Evolutionary conservation across 1,140 invertebrate genomes (phyloP).

Genomic region (Portunus trituberculatus): DNA sequence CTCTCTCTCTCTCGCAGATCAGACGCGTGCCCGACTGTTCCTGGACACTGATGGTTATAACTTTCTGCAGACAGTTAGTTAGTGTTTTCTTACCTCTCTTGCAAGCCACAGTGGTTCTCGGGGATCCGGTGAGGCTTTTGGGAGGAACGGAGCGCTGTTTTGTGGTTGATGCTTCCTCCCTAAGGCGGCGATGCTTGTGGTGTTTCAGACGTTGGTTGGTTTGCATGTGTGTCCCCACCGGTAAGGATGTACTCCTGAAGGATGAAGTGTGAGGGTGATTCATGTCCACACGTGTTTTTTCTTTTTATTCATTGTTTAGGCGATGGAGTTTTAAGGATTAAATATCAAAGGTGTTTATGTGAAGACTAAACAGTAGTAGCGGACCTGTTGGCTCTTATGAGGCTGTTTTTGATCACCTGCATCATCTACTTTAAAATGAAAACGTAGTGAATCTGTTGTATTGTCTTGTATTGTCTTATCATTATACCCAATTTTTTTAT

Average conservation of each 20-base stretch:
- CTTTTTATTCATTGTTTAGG: too few species aligned
- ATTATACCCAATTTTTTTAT: too few species aligned
- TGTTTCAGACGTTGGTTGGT: neutral
- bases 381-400: too few species aligned
- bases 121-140: neutral
- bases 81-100: conserved; percentile 15
- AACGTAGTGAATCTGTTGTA: too few species aligned
- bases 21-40: neutral
- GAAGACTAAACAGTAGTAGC: too few species aligned
- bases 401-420: too few species aligned
- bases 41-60: conserved; percentile 33
- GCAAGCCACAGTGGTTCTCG: neutral
- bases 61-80: neutral
- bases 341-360: too few species aligned
- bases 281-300: too few species aligned
- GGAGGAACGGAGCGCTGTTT: neutral
- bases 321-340: too few species aligned
- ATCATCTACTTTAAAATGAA: too few species aligned
- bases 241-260: neutral
- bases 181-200: neutral
- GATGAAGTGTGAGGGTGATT: neutral
- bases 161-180: neutral
- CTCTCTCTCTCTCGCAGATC: neutral
- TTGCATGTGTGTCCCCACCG: neutral
- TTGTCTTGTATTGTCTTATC: too few species aligned